Evolutionary conservation across 2,113 vertebrate genomes (phyloP), one percentile per base, ranked within the genome.

Genomic region (Gasterosteus nipponicus): DNA sequence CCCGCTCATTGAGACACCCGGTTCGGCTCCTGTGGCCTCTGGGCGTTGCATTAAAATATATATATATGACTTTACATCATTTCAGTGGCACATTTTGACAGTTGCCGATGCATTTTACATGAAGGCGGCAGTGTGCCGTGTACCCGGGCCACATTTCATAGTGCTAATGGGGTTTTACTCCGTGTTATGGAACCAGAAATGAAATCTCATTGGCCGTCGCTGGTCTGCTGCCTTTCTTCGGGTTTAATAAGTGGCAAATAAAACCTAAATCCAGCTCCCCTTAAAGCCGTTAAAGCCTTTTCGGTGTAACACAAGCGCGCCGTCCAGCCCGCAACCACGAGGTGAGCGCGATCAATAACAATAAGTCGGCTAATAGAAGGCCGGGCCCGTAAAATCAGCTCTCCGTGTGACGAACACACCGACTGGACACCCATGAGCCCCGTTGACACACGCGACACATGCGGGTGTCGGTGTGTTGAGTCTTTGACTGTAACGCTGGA

Each of bases 281-380:
- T n/a, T n/a, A n/a, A n/a, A n/a, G n/a, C 70, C 71, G 44, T 86
- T 77, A 85, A 89, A 86, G 84, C 83, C 33, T 35, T 90, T 77
- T 90, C 31, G 54, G 38, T 14, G 57, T 69, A 74, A 90, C 77
- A 66, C 26, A 80, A 72, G 70, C 19, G 3, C 62, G 35, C 44
- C 33, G 39, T 53, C 38, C 44, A 51, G 63, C 57, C 18, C 38
- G 5, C 75, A 61, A 41, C 39, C 60, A 35, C 67, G 22, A 26
- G 22, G 22, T 1, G 22, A 26, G 22, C 22, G 22, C 22, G 47
- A 70, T 90, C 82, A 89, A 90, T 91, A 89, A 89, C 83, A 87
- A 83, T 74, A 88, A 84, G 70, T 26, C 31, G 1, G 51, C 41
- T 87, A 73, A 85, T 58, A 75, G 59, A 77, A 49, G 60, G 49